phyloP scores from a whole-genome alignment of 2,888 invertebrate species.

The Sinodicranocentrus sp. region DNA sequence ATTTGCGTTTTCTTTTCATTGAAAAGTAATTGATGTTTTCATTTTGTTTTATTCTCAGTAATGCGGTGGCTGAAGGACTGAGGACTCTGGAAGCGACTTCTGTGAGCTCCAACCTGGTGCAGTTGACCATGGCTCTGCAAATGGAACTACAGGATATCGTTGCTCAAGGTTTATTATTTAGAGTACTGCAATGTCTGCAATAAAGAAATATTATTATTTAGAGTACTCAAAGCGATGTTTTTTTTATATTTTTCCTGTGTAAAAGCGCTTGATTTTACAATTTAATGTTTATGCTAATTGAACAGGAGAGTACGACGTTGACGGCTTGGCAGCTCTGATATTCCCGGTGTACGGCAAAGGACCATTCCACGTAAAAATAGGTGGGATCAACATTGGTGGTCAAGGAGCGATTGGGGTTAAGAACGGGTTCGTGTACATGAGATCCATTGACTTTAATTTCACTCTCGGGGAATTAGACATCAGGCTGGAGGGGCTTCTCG shows the following conservation, averaged over 20 bases:
- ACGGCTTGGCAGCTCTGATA: neutral
- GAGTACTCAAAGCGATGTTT: neutral
- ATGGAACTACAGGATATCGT: neutral
- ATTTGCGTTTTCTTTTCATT: too few relatives aligned
- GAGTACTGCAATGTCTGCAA: too few relatives aligned
- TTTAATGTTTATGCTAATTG: too few relatives aligned
- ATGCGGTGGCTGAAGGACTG: slow-evolving; percentile 9
- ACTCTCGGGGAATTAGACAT: neutral
- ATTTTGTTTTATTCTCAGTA: slow-evolving; percentile 2
- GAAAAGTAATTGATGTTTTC: too few relatives aligned
- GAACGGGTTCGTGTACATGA: neutral
- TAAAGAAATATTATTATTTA: neutral
- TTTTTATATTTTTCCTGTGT: neutral
- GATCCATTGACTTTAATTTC: neutral
- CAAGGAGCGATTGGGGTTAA: neutral
- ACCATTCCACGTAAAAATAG: neutral
- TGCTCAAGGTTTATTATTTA: slow-evolving; percentile 8
- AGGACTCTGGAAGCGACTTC: neutral
- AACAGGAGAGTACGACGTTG: neutral
- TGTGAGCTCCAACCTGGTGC: neutral
- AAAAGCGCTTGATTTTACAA: neutral
- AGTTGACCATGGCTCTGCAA: neutral
- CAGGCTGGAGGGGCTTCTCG: slow-evolving; percentile 9
- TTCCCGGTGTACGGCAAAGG: slow-evolving; percentile 1
- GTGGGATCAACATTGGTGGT: neutral